These are phyloP conservation scores for Habroteleia sp. DNA, from an alignment of 2,888 invertebrate genomes.

Conservation along the genomic window DNA sequence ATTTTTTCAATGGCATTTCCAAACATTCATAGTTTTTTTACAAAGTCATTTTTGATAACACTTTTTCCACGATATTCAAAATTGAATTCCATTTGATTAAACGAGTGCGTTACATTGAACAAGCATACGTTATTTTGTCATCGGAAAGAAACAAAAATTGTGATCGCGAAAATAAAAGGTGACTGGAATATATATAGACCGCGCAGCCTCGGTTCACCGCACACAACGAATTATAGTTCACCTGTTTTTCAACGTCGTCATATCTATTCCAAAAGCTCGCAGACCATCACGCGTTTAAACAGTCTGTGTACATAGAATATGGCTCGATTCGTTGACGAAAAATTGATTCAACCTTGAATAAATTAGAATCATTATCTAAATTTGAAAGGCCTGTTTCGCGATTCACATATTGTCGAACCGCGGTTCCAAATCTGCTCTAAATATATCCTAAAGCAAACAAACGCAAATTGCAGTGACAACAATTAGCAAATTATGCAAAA, in stretches of 20 bases:
- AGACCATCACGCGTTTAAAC: conserved; percentile 11
- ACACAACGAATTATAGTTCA: conserved; percentile 42
- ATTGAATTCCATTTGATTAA: too few species aligned
- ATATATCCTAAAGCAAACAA: conserved; percentile 3
- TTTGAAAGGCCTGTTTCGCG: too few species aligned
- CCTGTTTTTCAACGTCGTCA: conserved; percentile 34
- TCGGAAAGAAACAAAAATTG: conserved; percentile 5
- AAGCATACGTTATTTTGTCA: neutral
- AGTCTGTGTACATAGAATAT: conserved; percentile 3
- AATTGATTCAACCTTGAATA: conserved; percentile 45
- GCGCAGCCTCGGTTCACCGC: conserved; percentile 41
- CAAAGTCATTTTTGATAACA: too few species aligned
- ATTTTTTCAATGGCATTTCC: too few species aligned
- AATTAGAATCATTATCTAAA: conserved; percentile 27
- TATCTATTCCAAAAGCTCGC: conserved; percentile 8
- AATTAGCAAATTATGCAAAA: conserved; percentile 37
- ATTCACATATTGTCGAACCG: too few species aligned
- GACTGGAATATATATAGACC: conserved; percentile 39
- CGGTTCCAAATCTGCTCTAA: conserved; percentile 2
- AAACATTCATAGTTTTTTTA: too few species aligned
- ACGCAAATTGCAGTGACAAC: conserved; percentile 4
- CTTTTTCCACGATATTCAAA: too few species aligned
- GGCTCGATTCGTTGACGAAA: neutral
- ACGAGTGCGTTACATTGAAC: neutral
- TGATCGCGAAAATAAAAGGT: conserved; percentile 29